phyloP scores from a whole-genome alignment of 37 sponge, comb jelly and placozoan species.

The Haliclona indistincta region DNA sequence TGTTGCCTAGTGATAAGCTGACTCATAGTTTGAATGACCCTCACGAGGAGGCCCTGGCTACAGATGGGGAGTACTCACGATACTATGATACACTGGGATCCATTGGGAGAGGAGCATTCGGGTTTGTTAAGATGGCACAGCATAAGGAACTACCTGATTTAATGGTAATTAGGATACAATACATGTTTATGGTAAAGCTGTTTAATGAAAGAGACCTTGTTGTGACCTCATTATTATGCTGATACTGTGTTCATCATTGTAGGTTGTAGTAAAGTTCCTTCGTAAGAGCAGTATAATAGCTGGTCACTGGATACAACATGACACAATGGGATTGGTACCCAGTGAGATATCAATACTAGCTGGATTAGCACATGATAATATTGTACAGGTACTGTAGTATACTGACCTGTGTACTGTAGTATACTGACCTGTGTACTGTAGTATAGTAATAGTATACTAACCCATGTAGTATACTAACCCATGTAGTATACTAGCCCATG shows the following conservation, averaged over 20 bases:
- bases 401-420: too few relatives aligned
- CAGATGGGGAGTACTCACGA: constrained; percentile 67
- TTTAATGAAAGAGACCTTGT: too few relatives aligned
- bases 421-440: background rate
- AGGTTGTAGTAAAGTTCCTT: constrained; percentile 94
- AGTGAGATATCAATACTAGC: constrained; percentile 80
- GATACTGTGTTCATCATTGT: background rate
- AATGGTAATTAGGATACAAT: too few relatives aligned
- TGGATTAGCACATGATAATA: constrained; percentile 76
- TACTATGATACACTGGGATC: constrained; percentile 63
- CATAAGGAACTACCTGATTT: too few relatives aligned
- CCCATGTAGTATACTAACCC: constrained; percentile 32
- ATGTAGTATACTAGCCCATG: too few relatives aligned
- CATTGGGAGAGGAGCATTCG: constrained; percentile 94
- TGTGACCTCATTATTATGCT: too few relatives aligned
- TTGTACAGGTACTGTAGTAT: constrained; percentile 84
- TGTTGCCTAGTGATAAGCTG: too few relatives aligned
- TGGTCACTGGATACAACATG: constrained; percentile 83
- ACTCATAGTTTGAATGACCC: background rate
- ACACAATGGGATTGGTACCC: constrained; percentile 75
- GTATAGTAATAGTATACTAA: constrained; percentile 18
- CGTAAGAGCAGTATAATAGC: constrained; percentile 81
- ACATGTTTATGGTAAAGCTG: too few relatives aligned
- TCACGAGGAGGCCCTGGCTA: constrained; percentile 43
- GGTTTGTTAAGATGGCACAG: constrained; percentile 82